Evolutionary conservation across 1,140 invertebrate species (phyloP).

Genomic region (Achroia grisella): DNA sequence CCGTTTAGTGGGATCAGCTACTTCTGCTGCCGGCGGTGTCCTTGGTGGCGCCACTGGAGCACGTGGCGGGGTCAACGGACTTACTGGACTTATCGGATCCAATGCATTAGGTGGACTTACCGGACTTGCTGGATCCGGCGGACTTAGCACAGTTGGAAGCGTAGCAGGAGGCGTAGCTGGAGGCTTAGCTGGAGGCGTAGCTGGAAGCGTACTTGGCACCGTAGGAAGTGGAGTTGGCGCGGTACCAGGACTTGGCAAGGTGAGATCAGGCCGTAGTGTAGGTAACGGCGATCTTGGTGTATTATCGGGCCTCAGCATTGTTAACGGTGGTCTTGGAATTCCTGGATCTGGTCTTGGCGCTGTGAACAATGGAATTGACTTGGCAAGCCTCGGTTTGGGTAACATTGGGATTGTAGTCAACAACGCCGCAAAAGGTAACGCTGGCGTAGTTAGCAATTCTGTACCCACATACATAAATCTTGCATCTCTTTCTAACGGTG

Average conservation of each 20-base stretch:
- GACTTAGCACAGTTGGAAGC: background rate
- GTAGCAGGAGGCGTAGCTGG: no score
- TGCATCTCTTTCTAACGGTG: background rate
- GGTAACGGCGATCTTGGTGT: background rate
- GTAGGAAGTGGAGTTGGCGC: no score
- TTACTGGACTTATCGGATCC: background rate
- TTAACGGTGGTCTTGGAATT: background rate
- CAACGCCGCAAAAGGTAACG: no score
- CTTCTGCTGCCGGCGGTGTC: background rate
- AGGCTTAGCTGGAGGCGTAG: no score
- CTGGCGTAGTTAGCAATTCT: no score
- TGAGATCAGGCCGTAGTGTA: no score
- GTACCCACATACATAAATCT: no score
- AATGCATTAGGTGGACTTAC: background rate
- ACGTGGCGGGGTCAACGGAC: background rate
- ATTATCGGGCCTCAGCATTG: no score
- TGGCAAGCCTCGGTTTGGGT: background rate
- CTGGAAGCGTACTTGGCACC: no score
- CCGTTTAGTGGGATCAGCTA: no score
- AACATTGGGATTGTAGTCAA: background rate
- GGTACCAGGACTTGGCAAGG: no score
- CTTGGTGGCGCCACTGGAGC: background rate
- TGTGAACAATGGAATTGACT: background rate
- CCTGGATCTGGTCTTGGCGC: background rate
- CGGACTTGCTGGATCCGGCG: background rate